Evolutionary conservation across 2,797 vertebrate genomes (phyloP).

Genomic region (Centropyge bicolor): DNA sequence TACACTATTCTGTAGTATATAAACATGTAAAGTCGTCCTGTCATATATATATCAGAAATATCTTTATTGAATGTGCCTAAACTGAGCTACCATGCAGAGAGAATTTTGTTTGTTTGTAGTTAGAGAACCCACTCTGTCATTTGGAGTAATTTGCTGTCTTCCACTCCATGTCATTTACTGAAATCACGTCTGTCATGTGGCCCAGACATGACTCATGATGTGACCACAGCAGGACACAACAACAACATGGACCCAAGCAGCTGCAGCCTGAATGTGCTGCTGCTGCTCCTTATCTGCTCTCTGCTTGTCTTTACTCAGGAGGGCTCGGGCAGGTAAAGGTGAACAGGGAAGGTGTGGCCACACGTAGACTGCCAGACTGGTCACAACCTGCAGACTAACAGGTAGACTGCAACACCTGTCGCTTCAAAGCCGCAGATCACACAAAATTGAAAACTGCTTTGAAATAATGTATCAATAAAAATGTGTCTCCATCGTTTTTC

Average conservation of each 20-base stretch:
- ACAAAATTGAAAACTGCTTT: too few species aligned
- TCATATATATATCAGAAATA: neutral
- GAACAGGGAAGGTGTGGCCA: slow-evolving; percentile 55
- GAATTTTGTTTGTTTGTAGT: neutral
- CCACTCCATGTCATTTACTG: neutral
- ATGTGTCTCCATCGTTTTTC: neutral
- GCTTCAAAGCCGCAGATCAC: neutral
- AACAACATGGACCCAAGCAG: neutral
- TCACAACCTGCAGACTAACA: neutral
- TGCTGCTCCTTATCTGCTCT: neutral
- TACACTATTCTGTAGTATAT: neutral
- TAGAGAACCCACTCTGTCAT: neutral
- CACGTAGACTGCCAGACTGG: neutral
- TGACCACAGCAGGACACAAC: slow-evolving; percentile 23
- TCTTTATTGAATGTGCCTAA: neutral
- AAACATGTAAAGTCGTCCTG: neutral
- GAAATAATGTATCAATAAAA: too few species aligned
- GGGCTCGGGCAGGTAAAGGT: slow-evolving; percentile 34
- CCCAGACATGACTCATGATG: slow-evolving; percentile 8
- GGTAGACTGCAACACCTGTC: slow-evolving; percentile 40
- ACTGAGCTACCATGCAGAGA: neutral
- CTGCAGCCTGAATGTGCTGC: too few species aligned
- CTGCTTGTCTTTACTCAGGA: neutral
- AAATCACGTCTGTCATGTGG: slow-evolving; percentile 6
- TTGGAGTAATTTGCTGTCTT: neutral